phyloP scores from a whole-genome alignment of 2,113 vertebrate genomes.

The Geococcyx californianus region DNA sequence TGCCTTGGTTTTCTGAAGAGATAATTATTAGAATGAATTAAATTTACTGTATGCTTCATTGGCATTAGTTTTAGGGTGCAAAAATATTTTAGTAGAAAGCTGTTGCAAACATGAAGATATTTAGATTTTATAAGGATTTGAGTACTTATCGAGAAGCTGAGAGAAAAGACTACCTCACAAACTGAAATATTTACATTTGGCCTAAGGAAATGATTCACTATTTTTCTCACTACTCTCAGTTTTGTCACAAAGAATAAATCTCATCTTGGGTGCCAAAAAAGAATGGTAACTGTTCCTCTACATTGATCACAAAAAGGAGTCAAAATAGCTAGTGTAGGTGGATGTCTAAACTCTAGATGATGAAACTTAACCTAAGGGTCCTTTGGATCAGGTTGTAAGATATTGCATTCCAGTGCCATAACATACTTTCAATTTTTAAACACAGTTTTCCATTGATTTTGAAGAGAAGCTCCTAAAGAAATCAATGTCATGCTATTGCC shows the following conservation, averaged over 20 bases:
- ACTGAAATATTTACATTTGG: neutral
- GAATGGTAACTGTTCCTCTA: neutral
- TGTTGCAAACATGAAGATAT: neutral
- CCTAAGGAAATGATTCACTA: neutral
- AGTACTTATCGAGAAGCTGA: neutral
- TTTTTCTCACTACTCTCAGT: neutral
- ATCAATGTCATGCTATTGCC: constrained; percentile 38
- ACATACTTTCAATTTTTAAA: constrained; percentile 40
- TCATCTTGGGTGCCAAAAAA: neutral
- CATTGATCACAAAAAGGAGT: neutral
- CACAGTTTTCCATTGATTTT: constrained; percentile 44
- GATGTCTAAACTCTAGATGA: constrained; percentile 4
- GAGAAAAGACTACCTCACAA: neutral
- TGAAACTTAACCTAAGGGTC: constrained; percentile 33
- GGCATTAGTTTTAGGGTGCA: neutral
- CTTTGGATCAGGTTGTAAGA: neutral
- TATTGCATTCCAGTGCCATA: constrained; percentile 13
- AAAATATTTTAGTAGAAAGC: neutral
- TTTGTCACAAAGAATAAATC: neutral
- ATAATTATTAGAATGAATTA: neutral
- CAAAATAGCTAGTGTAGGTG: neutral
- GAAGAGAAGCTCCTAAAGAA: constrained; percentile 18
- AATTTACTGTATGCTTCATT: neutral
- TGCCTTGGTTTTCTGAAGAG: neutral
- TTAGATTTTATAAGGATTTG: neutral